Evolutionary conservation across 2,888 invertebrate species (phyloP), one percentile per base, ranked within the genome.

Genomic region (Catocala fraxini): DNA sequence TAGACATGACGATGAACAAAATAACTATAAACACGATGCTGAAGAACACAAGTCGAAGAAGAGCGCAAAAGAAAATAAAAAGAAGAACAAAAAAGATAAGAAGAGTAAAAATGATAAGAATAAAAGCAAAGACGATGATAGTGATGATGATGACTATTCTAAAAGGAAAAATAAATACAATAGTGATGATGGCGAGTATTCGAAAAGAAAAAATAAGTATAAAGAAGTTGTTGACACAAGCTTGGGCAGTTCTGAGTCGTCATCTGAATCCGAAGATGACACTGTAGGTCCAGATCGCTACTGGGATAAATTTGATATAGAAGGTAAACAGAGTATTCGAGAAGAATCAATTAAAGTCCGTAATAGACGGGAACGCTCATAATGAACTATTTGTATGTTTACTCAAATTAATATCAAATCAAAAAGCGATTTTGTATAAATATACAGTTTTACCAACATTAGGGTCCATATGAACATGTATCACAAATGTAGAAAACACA

Each of bases 221-320:
- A 39, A 39, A 9, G 35, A 39, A 39, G 9, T 39, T 39, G 35
- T 39, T 39, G 6, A 2, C 6, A 5, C 35, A 0, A 9, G 9
- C 7, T 9, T 7, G 6, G 1, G 6, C 9, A 39, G 35, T 39
- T 39, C 6, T 9, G 35, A 39, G 35, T 39, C 60, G 5, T 59
- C 73, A 6, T 65, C 64, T 0, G 62, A 56, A 4, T 67, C 63
- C 13, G 52, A 59, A 6, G 58, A 65, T 1, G 59, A 65, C 12
- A 45, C 47, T 33, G 79, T 77, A 34, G 62, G 66, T 9, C 71
- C 78, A 0, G 75, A 70, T 12, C 72, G 83, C n/a, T 85, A 83
- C 55, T 85, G 85, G 83, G 82, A 87, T 35, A 74, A 70, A 10
- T 71, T 71, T 41, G 73, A 79, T 53, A 63, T 66, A n/a, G 68